These are phyloP conservation scores for Drosophila sturtevanti DNA, from an alignment of 1,140 invertebrate genomes.

Conservation along the genomic window DNA sequence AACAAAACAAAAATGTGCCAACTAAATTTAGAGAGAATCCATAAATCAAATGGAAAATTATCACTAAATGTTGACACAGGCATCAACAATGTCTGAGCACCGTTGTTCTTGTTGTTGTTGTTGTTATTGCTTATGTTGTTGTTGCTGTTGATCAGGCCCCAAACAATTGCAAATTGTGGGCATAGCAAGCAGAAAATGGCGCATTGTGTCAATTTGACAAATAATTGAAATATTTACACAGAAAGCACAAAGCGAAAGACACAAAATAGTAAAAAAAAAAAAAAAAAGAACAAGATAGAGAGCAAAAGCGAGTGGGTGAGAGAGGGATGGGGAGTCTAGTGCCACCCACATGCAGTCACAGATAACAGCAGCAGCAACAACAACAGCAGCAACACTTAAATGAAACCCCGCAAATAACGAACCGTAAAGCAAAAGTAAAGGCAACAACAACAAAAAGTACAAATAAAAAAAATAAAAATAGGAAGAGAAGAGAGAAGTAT, in stretches of 20 bases:
- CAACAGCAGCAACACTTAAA: slow-evolving; percentile 47
- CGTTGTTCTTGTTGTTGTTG: slow-evolving; percentile 32
- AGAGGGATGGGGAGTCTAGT: slow-evolving; percentile 16
- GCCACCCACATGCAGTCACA: slow-evolving; percentile 50
- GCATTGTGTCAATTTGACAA: slow-evolving; percentile 66
- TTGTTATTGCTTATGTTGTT: not conserved
- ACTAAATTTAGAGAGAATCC: slow-evolving; percentile 49
- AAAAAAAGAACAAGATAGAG: slow-evolving; percentile 41
- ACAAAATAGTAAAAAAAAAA: slow-evolving; percentile 22
- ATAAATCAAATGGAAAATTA: slow-evolving; percentile 55
- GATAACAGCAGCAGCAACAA: slow-evolving; percentile 44
- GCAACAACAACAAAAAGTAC: slow-evolving; percentile 14
- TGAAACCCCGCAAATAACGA: slow-evolving; percentile 67
- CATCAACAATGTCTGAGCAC: slow-evolving; percentile 16
- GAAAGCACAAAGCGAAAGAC: slow-evolving; percentile 39
- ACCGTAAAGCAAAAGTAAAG: slow-evolving; percentile 33
- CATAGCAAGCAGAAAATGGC: slow-evolving; percentile 39
- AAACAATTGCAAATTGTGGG: slow-evolving; percentile 45
- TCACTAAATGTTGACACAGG: slow-evolving; percentile 40
- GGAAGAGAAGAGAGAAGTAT: slow-evolving; percentile 29
- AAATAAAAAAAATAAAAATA: slow-evolving; percentile 18
- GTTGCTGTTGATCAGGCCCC: slow-evolving; percentile 22
- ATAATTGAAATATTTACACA: slow-evolving; percentile 64
- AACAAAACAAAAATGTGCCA: slow-evolving; percentile 39
- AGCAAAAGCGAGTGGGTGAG: slow-evolving; percentile 17